Conservation (phyloP, 2,797 vertebrate species). For the Pseudocheirus occidentalis region DNA sequence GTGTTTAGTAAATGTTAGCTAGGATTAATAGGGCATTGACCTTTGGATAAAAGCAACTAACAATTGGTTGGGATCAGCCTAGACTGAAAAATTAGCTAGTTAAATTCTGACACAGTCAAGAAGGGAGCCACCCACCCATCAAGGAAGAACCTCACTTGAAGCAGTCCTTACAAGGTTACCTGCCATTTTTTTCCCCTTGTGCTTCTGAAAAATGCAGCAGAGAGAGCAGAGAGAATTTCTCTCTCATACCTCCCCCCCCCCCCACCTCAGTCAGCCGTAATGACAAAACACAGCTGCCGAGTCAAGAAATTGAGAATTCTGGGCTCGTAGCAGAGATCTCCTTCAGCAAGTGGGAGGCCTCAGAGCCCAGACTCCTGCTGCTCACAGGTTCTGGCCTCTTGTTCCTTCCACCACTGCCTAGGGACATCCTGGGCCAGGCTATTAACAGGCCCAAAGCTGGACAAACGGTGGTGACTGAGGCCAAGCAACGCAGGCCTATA, state of each 20-base stretch:
- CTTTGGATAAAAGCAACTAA: not conserved
- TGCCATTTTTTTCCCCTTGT: not conserved
- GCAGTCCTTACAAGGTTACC: not conserved
- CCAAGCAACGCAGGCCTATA: not conserved
- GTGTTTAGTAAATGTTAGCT: not conserved
- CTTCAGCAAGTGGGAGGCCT: not conserved
- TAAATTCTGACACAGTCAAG: not conserved
- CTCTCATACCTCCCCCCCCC: not conserved
- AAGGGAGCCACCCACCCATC: not conserved
- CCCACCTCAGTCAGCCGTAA: not conserved
- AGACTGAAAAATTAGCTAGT: not conserved
- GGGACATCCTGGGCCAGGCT: not conserved
- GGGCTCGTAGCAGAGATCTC: not conserved
- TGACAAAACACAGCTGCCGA: not conserved
- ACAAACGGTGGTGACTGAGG: not conserved
- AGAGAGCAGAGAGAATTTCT: not conserved
- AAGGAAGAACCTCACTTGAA: not conserved
- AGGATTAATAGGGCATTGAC: not conserved
- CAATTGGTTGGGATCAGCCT: not conserved
- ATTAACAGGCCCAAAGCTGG: not conserved
- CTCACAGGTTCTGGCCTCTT: not conserved
- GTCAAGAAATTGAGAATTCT: not conserved
- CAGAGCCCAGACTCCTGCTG: not conserved
- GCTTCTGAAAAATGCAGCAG: not conserved
- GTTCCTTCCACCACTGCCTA: not conserved